Evolutionary conservation across 2,888 invertebrate genomes (phyloP), one percentile per base, ranked within the genome.

Genomic region (Dolichomitus sp.): DNA sequence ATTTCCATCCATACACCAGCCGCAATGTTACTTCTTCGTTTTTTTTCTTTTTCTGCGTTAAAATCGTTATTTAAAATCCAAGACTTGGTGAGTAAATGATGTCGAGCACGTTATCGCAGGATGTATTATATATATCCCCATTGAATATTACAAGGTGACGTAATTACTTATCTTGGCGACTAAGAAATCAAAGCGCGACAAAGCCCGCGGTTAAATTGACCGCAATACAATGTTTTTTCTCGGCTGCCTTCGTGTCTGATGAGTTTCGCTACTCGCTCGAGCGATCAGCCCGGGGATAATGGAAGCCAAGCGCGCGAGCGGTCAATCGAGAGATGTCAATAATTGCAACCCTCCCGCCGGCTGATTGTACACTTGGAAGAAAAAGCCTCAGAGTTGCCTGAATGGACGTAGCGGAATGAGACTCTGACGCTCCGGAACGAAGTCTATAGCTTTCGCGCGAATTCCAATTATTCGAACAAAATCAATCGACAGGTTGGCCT

Each of bases 401-500:
- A 83, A 86, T 85, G 66, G 85, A 79, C 75, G 59, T 54, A 48
- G n/a, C 37, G 54, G 70, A 61, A 80, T 61, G 11, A 61, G 17
- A 19, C 37, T 17, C 61, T 17, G 17, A 19, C 37, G 17, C 23
- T 48, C 17, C 48, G 12, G 33, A 61, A 57, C 30, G 27, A 48
- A 30, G 33, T 9, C 33, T 45, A 17, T 59, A 61, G 80, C 80
- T 82, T 81, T 80, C 81, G 76, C 83, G 87, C 80, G 84, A 74
- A 85, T 88, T 87, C 85, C 89, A 88, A 91, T 92, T 91, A 91
- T 91, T 88, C 86, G 88, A 87, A 63, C 81, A 83, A 81, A 81
- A 86, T 86, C 84, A 85, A 85, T 85, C 81, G 80, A n/a, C 80
- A 69, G 50, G 69, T n/a, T n/a, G n/a, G 19, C 68, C 68, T 80